phyloP scores from a whole-genome alignment of 2,797 vertebrate species.

The Syngnathus acus region DNA sequence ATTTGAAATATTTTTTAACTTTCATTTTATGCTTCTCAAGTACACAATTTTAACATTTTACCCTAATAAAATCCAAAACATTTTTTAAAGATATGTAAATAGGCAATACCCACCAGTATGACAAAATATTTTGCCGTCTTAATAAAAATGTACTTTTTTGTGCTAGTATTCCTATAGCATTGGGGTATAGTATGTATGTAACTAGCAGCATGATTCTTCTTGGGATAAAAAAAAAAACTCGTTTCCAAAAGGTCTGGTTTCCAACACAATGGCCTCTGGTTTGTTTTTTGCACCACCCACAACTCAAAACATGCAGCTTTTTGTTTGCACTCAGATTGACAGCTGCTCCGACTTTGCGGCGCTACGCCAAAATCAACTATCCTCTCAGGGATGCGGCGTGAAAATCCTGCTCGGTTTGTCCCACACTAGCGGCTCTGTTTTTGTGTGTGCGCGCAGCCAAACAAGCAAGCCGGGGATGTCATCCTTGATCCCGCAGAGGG shows the following conservation, averaged over 20 bases:
- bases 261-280: slow-evolving; percentile 40
- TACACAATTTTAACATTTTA: too few species aligned
- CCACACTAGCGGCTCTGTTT: slow-evolving; percentile 7
- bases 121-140: too few species aligned
- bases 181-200: too few species aligned
- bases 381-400: slow-evolving; percentile 30
- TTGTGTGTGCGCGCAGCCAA: not conserved
- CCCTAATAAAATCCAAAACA: too few species aligned
- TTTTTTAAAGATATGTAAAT: too few species aligned
- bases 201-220: too few species aligned
- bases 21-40: too few species aligned
- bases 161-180: too few species aligned
- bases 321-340: slow-evolving; percentile 49
- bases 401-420: slow-evolving; percentile 27
- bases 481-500: slow-evolving; percentile 15
- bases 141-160: too few species aligned
- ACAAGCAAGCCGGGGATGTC: slow-evolving; percentile 12
- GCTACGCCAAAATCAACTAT: slow-evolving; percentile 52
- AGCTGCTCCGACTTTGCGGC: slow-evolving; percentile 27
- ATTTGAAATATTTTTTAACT: too few species aligned
- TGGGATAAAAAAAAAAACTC: too few species aligned
- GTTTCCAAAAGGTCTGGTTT: not conserved
- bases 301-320: slow-evolving; percentile 47
- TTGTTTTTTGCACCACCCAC: slow-evolving; percentile 50
- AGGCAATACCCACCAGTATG: too few species aligned